Percentiles rank a stretch among this genome's conserved stretches.
These are phyloP conservation scores for Galerucella calmariensis DNA, from an alignment of 2,888 invertebrate species.

Conservation along the genomic window DNA sequence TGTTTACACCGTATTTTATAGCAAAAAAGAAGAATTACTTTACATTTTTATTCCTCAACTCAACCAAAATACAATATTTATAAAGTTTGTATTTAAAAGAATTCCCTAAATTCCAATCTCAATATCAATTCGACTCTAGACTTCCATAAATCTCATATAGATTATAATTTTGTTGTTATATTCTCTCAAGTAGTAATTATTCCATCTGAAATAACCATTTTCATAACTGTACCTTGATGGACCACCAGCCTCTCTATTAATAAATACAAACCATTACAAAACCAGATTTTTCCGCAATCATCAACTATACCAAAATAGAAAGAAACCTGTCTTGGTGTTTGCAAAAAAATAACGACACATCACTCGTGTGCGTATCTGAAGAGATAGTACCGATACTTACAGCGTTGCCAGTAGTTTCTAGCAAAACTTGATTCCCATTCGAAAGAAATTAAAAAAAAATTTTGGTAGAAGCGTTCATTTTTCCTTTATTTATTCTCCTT, in stretches of 20 bases:
- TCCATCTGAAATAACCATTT: too few relatives aligned
- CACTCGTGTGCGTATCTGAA: constrained; percentile 27
- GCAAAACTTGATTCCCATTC: neutral
- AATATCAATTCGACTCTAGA: too few relatives aligned
- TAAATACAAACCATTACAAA: constrained; percentile 15
- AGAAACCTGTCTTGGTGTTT: constrained; percentile 29
- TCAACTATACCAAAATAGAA: constrained; percentile 25
- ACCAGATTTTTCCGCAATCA: constrained; percentile 28
- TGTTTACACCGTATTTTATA: too few relatives aligned
- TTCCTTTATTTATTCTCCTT: neutral
- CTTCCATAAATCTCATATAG: too few relatives aligned
- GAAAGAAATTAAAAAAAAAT: neutral
- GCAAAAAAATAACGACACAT: constrained; percentile 28
- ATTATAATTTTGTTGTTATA: too few relatives aligned
- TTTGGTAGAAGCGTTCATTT: neutral
- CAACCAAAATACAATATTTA: too few relatives aligned
- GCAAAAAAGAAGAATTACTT: too few relatives aligned
- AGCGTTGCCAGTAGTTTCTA: neutral
- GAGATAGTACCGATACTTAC: constrained; percentile 18
- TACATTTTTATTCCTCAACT: too few relatives aligned
- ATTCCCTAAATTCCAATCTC: too few relatives aligned
- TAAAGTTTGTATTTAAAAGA: too few relatives aligned
- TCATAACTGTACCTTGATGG: neutral
- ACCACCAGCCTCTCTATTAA: constrained; percentile 25
- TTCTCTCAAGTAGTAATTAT: too few relatives aligned